Evolutionary conservation across 1,140 invertebrate genomes (phyloP).

Genomic region (Drosophila dunni): DNA sequence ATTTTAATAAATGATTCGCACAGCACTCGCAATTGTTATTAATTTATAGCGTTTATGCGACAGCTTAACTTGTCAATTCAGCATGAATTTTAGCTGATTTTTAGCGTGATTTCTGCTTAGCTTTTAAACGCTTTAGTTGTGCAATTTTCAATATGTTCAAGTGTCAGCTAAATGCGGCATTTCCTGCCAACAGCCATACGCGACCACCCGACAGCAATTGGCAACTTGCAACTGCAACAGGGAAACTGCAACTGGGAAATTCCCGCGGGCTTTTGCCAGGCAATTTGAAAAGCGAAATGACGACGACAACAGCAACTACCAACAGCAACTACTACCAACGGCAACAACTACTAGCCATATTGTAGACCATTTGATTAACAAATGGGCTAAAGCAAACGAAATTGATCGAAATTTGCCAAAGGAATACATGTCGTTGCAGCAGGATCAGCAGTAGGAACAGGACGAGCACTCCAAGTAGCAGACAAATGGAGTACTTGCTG

Average conservation of each 20-base stretch:
- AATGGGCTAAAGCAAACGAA: constrained; percentile 80
- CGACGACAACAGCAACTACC: constrained; percentile 57
- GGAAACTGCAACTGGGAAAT: constrained; percentile 30
- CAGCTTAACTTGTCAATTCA: constrained; percentile 9
- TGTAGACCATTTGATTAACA: constrained; percentile 83
- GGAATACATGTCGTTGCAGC: constrained; percentile 43
- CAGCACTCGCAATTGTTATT: background rate
- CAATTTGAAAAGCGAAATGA: constrained; percentile 80
- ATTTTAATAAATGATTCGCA: constrained; percentile 1
- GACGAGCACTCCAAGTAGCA: background rate
- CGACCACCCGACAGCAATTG: constrained; percentile 50
- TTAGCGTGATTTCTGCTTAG: background rate
- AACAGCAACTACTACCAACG: constrained; percentile 35
- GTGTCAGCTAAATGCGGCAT: constrained; percentile 44
- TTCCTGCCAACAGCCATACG: constrained; percentile 50
- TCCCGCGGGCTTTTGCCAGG: constrained; percentile 71
- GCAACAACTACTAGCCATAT: constrained; percentile 51
- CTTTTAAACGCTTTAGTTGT: too few relatives aligned
- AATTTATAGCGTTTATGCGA: background rate
- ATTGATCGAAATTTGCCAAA: constrained; percentile 80
- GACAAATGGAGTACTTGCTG: constrained; percentile 14
- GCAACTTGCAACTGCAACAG: constrained; percentile 42
- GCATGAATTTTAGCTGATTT: constrained; percentile 2
- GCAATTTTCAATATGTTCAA: constrained; percentile 2
- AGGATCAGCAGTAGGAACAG: constrained; percentile 29